Percentiles rank a stretch among this genome's conserved stretches.
Conservation (phyloP, 2,888 invertebrate genomes). For the Dastarcus helophoroides region DNA sequence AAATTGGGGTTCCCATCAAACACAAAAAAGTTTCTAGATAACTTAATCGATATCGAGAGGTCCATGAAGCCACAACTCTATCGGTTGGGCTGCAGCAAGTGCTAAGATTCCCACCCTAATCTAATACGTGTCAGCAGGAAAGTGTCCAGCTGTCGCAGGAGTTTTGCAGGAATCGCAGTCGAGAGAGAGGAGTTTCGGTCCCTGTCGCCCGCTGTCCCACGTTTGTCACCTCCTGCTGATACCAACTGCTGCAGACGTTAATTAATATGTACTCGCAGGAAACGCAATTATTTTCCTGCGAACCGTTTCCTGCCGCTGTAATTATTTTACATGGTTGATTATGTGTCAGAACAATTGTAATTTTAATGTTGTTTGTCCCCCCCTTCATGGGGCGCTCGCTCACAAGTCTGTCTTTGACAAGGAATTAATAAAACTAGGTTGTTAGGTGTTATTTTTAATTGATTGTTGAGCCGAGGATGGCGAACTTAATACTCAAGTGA, state of each 20-base stretch:
- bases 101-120: conserved; percentile 36
- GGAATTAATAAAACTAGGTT: no score
- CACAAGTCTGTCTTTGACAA: no score
- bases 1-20: no score
- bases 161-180: conserved; percentile 8
- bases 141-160: conserved; percentile 34
- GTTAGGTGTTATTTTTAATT: no score
- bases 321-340: conserved; percentile 32
- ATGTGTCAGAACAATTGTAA: conserved; percentile 25
- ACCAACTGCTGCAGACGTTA: conserved; percentile 37
- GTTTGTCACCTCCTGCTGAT: conserved; percentile 31
- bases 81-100: conserved; percentile 31
- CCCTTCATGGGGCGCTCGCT: no score
- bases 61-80: no score
- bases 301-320: conserved; percentile 22
- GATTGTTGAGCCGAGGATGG: no score
- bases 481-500: no score
- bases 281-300: conserved; percentile 30
- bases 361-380: conserved; percentile 30
- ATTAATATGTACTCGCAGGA: conserved; percentile 38
- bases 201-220: conserved; percentile 13
- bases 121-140: conserved; percentile 37
- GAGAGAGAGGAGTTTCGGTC: conserved; percentile 9
- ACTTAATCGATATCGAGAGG: no score
- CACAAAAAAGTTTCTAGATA: no score